Conservation (phyloP, 1,140 invertebrate genomes). For the Bombus consobrinus region DNA sequence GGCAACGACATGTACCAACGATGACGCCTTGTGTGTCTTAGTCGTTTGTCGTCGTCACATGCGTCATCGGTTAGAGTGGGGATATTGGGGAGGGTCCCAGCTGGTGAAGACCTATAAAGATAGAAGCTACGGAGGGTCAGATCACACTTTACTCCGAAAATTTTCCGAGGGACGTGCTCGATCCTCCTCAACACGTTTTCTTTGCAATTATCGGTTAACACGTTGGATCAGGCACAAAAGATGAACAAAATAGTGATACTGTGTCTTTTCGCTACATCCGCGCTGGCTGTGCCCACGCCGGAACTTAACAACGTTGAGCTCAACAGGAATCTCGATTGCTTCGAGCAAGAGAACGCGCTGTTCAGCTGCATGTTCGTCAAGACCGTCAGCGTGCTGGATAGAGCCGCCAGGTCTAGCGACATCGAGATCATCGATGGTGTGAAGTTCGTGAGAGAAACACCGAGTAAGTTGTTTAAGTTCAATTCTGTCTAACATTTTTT, state of each 20-base stretch:
- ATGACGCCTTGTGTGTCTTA: conserved; percentile 50
- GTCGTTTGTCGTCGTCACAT: conserved; percentile 44
- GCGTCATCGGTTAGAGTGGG: conserved; percentile 59
- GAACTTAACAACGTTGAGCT: conserved; percentile 25
- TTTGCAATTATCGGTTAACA: neutral
- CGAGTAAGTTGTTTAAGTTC: conserved; percentile 73
- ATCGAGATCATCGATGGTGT: conserved; percentile 85
- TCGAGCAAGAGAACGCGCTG: conserved; percentile 80
- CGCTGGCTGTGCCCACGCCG: conserved; percentile 71
- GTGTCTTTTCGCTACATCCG: conserved; percentile 72
- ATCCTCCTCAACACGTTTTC: neutral
- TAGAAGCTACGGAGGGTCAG: conserved; percentile 78
- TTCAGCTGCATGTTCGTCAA: conserved; percentile 85
- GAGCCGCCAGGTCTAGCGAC: conserved; percentile 84
- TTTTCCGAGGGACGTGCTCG: conserved; percentile 70
- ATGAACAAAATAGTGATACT: conserved; percentile 77
- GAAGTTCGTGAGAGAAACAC: conserved; percentile 82
- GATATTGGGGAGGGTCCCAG: conserved; percentile 67
- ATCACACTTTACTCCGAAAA: conserved; percentile 81
- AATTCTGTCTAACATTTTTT: neutral
- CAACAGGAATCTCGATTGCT: conserved; percentile 71
- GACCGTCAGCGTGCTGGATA: conserved; percentile 83
- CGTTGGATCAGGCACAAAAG: conserved; percentile 22
- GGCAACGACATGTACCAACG: conserved; percentile 41
- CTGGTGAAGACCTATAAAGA: conserved; percentile 79